Evolutionary conservation across 2,113 vertebrate genomes (phyloP).

Genomic region (Tamias sibiricus): DNA sequence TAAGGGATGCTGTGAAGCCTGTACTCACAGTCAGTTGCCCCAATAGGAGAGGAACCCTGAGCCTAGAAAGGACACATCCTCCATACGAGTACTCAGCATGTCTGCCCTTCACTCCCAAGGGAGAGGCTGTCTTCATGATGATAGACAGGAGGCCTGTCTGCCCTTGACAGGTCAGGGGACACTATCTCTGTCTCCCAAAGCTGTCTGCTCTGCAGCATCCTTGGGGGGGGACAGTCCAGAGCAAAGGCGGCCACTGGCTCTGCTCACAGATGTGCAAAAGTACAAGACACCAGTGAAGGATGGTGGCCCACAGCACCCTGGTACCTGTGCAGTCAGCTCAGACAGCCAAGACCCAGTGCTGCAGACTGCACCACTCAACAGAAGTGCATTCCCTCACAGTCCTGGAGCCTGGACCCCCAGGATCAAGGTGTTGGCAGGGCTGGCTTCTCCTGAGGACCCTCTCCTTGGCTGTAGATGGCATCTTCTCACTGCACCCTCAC

Average conservation of each 20-base stretch:
- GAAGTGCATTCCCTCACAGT: too few species aligned
- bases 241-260: not conserved
- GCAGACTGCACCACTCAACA: too few species aligned
- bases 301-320: not conserved
- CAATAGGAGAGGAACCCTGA: not conserved
- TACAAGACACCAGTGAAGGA: not conserved
- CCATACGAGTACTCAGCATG: not conserved
- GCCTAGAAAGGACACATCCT: not conserved
- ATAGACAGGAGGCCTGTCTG: not conserved
- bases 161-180: not conserved
- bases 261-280: not conserved
- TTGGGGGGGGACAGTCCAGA: not conserved
- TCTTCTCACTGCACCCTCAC: not conserved
- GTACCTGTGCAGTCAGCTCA: too few species aligned
- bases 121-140: not conserved
- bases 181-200: not conserved
- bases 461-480: not conserved
- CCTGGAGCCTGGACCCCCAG: not conserved
- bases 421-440: not conserved
- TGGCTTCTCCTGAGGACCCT: not conserved
- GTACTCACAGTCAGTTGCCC: not conserved
- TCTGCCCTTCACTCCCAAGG: not conserved
- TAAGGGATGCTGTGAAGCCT: not conserved
- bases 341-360: not conserved
- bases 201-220: not conserved